These are phyloP conservation scores for Pachliopta kotzebuea DNA, from an alignment of 2,888 invertebrate species.

Conservation along the genomic window DNA sequence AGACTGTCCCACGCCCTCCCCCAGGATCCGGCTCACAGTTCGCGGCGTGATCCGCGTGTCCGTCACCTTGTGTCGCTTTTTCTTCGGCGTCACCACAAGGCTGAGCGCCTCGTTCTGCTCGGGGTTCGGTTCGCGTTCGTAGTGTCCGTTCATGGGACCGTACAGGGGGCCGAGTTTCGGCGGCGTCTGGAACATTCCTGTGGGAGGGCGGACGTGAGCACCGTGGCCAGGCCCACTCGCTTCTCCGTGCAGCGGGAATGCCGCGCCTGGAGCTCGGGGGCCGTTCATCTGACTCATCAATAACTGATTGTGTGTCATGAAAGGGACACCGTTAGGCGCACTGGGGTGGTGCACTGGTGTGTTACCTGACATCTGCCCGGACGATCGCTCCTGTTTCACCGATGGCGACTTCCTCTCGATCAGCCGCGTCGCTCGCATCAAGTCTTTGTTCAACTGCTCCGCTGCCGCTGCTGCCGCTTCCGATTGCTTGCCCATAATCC, in stretches of 20 bases:
- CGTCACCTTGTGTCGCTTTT: conserved; percentile 98
- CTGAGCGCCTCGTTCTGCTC: conserved; percentile 97
- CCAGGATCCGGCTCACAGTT: conserved; percentile 92
- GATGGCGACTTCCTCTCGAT: conserved; percentile 90
- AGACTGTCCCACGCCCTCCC: conserved; percentile 88
- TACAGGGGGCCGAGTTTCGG: conserved; percentile 88
- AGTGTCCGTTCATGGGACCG: conserved; percentile 82
- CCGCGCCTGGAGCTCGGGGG: conserved; percentile 83
- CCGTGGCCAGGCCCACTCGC: conserved; percentile 73
- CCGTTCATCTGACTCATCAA: conserved; percentile 80
- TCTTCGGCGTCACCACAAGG: conserved; percentile 96
- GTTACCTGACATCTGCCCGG: conserved; percentile 80
- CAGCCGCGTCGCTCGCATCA: conserved; percentile 89
- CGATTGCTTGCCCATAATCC: conserved; percentile 87
- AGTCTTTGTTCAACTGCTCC: conserved; percentile 92
- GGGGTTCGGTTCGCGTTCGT: conserved; percentile 85
- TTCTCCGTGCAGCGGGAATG: conserved; percentile 86
- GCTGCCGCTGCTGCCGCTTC: conserved; percentile 90
- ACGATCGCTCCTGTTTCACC: conserved; percentile 84
- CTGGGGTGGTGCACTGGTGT: conserved; percentile 74
- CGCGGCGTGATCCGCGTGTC: conserved; percentile 95
- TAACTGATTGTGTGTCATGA: conserved; percentile 70
- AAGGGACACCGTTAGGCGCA: conserved; percentile 70
- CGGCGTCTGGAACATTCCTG: conserved; percentile 91
- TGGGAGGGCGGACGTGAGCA: conserved; percentile 81